Base-by-base conservation (phyloP, 1,140 invertebrate genomes). In the Orchesella cincta region DNA sequence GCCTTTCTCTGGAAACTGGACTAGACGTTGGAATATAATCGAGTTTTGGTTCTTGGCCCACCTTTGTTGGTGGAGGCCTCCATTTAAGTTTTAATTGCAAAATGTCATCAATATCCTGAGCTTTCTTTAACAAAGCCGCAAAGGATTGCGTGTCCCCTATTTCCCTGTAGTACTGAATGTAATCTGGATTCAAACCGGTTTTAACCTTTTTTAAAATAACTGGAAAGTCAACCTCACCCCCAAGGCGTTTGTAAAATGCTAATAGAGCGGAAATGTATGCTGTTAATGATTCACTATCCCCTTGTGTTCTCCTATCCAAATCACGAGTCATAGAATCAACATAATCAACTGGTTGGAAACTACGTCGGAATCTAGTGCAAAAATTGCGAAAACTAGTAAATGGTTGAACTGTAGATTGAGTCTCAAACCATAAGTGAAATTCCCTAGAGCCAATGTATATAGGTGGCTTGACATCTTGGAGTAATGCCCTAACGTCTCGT, bases 221-320 rank as follows among this genome's bases (percentile, higher is more conserved):
- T 0, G 16, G 12, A 36, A 74, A 54, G 0, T 36, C 33, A 23
- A 26, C 20, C 5, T 51, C 12, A 1, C 20, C 28, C 1, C 35
- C 46, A 5, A 74, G 33, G 0, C 77, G 52, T 31, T 54, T 34
- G 35, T 78, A 78, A 34, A 67, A 78, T 1, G 64, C 73, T 8
- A 39, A 5, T 0, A 78, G 74, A 28, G 36, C 57, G 12, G 35
- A 18, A 0, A 78, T 78, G 36, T 46, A 78, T 26, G 51, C 18
- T 0, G 77, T 74, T 0, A 78, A 23, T 14, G 77, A 54, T 31
- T 78, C 77, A 31, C 64, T 34, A 5, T 29, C 14, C 20, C 62
- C 72, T 26, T 78, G 77, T n/a, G 67, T 74, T 26, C 77, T 12
- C 0, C 28, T 57, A 1, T 78, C 77, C n/a, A 78, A 34, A 62